phyloP scores from a whole-genome alignment of 2,113 vertebrate genomes.

The Solea solea region DNA sequence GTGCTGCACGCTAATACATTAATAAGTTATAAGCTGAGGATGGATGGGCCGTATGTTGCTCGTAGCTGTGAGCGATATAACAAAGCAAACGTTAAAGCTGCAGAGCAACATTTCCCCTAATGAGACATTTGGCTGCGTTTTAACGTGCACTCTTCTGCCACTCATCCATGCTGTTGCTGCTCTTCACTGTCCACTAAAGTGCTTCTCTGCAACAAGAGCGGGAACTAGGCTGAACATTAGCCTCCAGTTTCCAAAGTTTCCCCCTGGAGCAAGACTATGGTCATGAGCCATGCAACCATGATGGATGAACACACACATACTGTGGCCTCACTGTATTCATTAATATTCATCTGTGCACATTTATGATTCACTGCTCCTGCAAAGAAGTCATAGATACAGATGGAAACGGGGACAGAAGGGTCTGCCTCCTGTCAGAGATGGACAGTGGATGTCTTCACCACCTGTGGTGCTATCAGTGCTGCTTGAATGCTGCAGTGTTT shows the following conservation, averaged over 20 bases:
- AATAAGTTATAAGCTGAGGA: neutral
- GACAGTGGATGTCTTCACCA: too few species aligned
- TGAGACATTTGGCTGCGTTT: neutral
- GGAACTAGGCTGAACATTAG: slow-evolving; percentile 5
- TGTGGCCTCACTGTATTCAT: neutral
- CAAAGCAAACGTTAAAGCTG: too few species aligned
- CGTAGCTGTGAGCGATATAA: too few species aligned
- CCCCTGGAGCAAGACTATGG: slow-evolving; percentile 3
- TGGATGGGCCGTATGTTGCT: slow-evolving; percentile 3
- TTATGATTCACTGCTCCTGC: slow-evolving; percentile 2
- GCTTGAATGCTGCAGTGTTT: too few species aligned
- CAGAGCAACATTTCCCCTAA: slow-evolving; percentile 10
- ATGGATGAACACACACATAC: neutral
- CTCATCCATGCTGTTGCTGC: slow-evolving; percentile 13
- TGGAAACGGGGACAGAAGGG: neutral
- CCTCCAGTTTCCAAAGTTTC: neutral
- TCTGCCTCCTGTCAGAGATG: too few species aligned
- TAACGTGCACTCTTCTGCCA: slow-evolving; percentile 12
- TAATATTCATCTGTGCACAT: slow-evolving; percentile 1
- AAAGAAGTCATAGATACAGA: too few species aligned
- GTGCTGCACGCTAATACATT: neutral
- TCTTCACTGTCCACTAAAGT: slow-evolving; percentile 15
- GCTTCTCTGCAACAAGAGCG: slow-evolving; percentile 1
- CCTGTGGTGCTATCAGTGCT: too few species aligned
- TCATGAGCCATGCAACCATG: neutral